These are phyloP conservation scores for Tetranychus truncatus DNA, from an alignment of 2,888 invertebrate genomes.

Conservation along the genomic window DNA sequence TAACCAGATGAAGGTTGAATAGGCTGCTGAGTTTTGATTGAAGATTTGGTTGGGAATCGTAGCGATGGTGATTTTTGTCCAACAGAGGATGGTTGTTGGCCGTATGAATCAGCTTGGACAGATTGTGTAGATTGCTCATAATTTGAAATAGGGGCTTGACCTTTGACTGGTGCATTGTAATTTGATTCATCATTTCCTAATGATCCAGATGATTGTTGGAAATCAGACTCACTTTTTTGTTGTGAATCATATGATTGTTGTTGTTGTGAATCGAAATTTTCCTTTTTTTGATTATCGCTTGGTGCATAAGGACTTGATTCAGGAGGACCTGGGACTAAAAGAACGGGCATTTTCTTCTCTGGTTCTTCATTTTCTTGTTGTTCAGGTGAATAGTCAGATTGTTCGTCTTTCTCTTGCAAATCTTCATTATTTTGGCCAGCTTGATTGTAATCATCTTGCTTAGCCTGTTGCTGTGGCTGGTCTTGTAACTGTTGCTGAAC, in stretches of 20 bases:
- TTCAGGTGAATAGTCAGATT: slow-evolving; percentile 41
- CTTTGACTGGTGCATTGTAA: background rate
- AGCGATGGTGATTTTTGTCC: background rate
- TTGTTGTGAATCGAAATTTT: background rate
- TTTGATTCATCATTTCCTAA: background rate
- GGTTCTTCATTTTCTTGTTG: slow-evolving; percentile 75
- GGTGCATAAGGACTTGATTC: background rate
- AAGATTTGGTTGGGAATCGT: background rate
- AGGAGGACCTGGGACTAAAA: background rate
- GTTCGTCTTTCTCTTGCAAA: background rate
- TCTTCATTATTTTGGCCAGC: background rate
- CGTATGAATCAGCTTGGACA: background rate
- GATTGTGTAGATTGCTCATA: background rate
- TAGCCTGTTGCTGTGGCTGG: background rate
- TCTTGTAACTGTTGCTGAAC: background rate
- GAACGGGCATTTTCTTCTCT: slow-evolving; percentile 26
- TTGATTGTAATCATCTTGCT: background rate
- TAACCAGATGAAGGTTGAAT: background rate
- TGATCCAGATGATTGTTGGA: background rate
- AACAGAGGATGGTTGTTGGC: background rate
- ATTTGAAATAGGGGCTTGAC: background rate
- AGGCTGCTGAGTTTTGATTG: background rate
- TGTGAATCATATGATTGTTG: background rate
- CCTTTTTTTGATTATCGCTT: background rate
- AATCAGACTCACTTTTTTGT: background rate